Percentiles rank a stretch among this genome's conserved stretches.
Evolutionary conservation across 2,113 vertebrate species (phyloP).

Genomic region (Diphyllodes magnificus): DNA sequence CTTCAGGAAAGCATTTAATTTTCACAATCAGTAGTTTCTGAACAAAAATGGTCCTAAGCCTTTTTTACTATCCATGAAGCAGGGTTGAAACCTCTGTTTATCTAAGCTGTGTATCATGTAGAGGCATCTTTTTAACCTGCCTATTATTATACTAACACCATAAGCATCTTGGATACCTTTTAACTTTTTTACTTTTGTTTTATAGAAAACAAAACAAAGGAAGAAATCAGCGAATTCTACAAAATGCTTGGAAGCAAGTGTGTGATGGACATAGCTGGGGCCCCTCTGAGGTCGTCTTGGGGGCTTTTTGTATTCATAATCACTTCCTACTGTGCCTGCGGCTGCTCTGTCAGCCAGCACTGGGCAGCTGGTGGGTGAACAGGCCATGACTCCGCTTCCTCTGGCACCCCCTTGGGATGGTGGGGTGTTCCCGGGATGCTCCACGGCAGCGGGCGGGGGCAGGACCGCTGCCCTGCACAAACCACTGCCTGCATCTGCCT

Average conservation of each 20-base stretch:
- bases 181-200: neutral
- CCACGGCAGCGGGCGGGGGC: accelerated
- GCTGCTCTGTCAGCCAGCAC: neutral
- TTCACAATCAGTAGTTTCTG: neutral
- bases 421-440: neutral
- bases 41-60: neutral
- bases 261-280: neutral
- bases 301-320: neutral
- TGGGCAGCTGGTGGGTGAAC: neutral
- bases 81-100: neutral
- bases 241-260: neutral
- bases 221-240: neutral
- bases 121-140: neutral
- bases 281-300: neutral
- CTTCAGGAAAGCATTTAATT: neutral
- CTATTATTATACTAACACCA: neutral
- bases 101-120: neutral
- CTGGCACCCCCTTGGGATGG: neutral
- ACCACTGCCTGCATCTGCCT: neutral
- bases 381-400: neutral
- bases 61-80: neutral
- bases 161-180: neutral
- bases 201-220: neutral
- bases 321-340: neutral
- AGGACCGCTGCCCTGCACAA: neutral